Percentiles rank a stretch among this genome's conserved stretches.
phyloP scores from a whole-genome alignment of 2,797 vertebrate species.

The Pantherophis alleghaniensis region DNA sequence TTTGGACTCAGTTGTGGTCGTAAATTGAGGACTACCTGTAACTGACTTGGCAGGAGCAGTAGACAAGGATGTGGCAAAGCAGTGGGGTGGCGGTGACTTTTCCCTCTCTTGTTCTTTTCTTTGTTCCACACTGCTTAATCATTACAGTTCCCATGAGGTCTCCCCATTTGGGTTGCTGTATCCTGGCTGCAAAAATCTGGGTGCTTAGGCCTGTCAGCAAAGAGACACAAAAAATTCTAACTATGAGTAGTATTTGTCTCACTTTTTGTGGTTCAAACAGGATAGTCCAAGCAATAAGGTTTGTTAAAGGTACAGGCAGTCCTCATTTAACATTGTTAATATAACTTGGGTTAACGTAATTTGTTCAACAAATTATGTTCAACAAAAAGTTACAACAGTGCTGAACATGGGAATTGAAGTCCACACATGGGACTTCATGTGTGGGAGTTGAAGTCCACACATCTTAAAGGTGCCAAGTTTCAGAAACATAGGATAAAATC shows the following conservation, averaged over 20 bases:
- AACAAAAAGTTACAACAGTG: not conserved
- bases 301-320: not conserved
- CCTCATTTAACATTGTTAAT: not conserved
- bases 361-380: not conserved
- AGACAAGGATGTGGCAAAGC: too few species aligned
- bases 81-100: too few species aligned
- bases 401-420: not conserved
- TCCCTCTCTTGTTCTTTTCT: too few species aligned
- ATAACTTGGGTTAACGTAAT: too few species aligned
- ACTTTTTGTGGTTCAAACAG: not conserved
- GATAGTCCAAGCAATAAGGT: not conserved
- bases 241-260: not conserved
- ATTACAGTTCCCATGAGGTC: too few species aligned
- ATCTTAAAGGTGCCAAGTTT: not conserved
- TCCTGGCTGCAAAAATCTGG: too few species aligned
- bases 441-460: not conserved
- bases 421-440: not conserved
- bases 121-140: too few species aligned
- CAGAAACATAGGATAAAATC: not conserved
- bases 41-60: too few species aligned
- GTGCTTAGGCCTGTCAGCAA: not conserved
- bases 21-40: too few species aligned
- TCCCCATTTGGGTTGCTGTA: too few species aligned
- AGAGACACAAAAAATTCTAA: not conserved
- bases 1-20: too few species aligned